Conservation (phyloP, 2,888 invertebrate genomes). For the Cryptophagus acutangulus region DNA sequence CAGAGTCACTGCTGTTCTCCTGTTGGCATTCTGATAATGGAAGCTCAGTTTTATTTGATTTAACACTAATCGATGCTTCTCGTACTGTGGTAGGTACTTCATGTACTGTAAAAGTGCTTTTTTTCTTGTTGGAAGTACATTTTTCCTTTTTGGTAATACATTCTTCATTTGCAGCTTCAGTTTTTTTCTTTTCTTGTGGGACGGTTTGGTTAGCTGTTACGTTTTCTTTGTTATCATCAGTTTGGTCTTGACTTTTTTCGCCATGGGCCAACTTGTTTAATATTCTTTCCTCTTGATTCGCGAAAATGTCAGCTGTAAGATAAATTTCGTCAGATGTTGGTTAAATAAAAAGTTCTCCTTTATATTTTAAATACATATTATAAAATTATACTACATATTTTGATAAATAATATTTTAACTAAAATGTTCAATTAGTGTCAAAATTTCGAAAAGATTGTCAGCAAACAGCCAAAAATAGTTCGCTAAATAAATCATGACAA, state of each 20-base stretch:
- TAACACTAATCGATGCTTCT: no score
- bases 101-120: background rate
- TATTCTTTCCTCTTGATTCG: conserved; percentile 43
- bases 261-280: conserved; percentile 16
- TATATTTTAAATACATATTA: no score
- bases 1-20: no score
- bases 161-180: conserved; percentile 16
- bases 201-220: conserved; percentile 49
- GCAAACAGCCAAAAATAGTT: no score
- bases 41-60: no score
- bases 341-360: background rate
- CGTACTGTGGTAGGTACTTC: background rate
- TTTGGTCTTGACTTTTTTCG: conserved; percentile 12
- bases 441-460: no score
- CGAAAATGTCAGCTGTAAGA: conserved; percentile 9
- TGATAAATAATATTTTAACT: no score
- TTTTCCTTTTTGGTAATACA: conserved; percentile 10
- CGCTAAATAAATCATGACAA: no score
- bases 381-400: no score
- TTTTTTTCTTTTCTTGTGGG: conserved; percentile 4
- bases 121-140: background rate
- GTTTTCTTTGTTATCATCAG: conserved; percentile 12
- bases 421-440: no score
- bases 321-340: background rate
- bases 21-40: no score